Evolutionary conservation across 2,113 vertebrate genomes (phyloP), one percentile per base, ranked within the genome.

Genomic region (Myiopsitta monachus): DNA sequence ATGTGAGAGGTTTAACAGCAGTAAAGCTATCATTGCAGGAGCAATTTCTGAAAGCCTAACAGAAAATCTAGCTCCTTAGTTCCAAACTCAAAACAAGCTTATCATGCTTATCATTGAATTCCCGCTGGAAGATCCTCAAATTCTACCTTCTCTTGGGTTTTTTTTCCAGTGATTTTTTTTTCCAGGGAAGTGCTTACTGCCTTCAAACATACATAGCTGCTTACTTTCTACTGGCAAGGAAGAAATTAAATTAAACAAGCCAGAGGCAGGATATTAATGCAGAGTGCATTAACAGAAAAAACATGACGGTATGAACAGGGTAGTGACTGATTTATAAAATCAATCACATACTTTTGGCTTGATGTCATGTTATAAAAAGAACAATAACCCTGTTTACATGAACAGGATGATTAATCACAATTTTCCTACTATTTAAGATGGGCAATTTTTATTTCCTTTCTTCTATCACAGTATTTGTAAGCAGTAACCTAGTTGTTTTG

Each of bases 351-450:
- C 63, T 92, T 96, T 96, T 91, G 90, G 93, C 70, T 96, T 3
- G 1, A 93, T 90, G 57, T 94, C 95, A 89, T 85, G 90, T 96
- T 96, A 94, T 79, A 78, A 95, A 95, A 97, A 97, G 88, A 96
- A 87, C 95, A 96, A 95, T 96, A 81, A 96, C 91, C 84, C 87
- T 97, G 87, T 96, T 96, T 96, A 94, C 73, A 92, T 86, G 88
- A 96, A 95, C 44, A 94, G 51, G 90, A 93, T 97, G 96, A 96
- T 96, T 89, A 97, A 93, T 96, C 92, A 88, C 84, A 72, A 19
- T 81, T 95, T 94, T 88, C 38, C 79, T 90, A 21, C 54, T 72
- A 41, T 91, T 96, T 86, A 92, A 84, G 84, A 87, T 54, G 75
- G 31, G 39, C 23, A 14, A 62, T 90, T 91, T 91, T 83, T 88